Percentiles rank a stretch among this genome's conserved stretches.
Conservation (phyloP, 2,113 vertebrate species). For the Spheniscus mendiculus region DNA sequence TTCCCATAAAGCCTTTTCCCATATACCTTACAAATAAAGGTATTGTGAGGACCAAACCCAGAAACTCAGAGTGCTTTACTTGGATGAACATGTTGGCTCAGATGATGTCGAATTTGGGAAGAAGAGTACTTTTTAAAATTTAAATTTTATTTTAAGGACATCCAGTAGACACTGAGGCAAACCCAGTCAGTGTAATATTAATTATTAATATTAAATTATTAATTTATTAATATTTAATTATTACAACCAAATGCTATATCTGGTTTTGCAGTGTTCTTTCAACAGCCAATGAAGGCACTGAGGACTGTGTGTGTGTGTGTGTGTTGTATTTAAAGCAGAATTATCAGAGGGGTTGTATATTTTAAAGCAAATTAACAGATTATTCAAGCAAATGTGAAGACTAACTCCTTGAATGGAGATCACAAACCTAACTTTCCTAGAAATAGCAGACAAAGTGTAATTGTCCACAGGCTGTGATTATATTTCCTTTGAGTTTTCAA, state of each 20-base stretch:
- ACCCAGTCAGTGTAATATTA: constrained; percentile 56
- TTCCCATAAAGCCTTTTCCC: too few species aligned
- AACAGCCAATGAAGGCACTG: not conserved
- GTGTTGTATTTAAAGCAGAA: not conserved
- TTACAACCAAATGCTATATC: not conserved
- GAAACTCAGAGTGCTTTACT: not conserved
- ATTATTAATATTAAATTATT: not conserved
- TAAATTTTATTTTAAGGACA: not conserved
- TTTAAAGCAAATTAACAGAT: not conserved
- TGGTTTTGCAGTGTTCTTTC: not conserved
- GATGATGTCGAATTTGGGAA: not conserved
- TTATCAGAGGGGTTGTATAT: not conserved
- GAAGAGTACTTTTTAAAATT: not conserved
- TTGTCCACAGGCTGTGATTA: not conserved
- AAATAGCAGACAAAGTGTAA: not conserved
- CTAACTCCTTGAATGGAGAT: not conserved
- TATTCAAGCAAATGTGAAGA: not conserved
- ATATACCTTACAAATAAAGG: not conserved
- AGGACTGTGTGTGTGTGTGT: not conserved
- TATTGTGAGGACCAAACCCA: not conserved
- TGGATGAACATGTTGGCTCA: not conserved
- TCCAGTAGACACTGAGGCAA: not conserved
- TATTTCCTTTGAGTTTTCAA: not conserved
- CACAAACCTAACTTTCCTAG: not conserved
- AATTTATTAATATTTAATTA: too few species aligned